These are phyloP conservation scores for Porites evermanni DNA, from an alignment of 92 coral and sea anemone species.

Conservation along the genomic window DNA sequence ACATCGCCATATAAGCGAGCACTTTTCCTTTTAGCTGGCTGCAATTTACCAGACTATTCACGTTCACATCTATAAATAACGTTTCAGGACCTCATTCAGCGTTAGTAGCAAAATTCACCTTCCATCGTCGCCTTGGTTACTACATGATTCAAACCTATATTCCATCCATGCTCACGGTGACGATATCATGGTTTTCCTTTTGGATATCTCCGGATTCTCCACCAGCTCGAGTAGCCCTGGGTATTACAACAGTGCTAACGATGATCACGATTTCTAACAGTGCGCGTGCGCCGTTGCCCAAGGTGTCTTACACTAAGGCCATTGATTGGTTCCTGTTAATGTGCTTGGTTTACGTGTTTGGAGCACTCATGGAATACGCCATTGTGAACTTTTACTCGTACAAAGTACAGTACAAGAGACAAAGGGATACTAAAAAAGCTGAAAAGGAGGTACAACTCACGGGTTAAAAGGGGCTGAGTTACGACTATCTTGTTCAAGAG, in stretches of 20 bases:
- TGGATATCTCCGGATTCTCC: slow-evolving; percentile 98
- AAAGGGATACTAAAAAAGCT: slow-evolving; percentile 28
- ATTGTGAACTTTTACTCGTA: slow-evolving; percentile 90
- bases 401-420: slow-evolving; percentile 70
- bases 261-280: slow-evolving; percentile 98
- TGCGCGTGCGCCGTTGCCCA: slow-evolving; percentile 98
- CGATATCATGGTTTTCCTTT: slow-evolving; percentile 96
- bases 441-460: slow-evolving; percentile 23
- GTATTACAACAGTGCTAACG: slow-evolving; percentile 95
- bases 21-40: too few species aligned
- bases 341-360: slow-evolving; percentile 97
- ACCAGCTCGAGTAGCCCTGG: slow-evolving; percentile 98
- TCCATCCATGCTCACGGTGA: slow-evolving; percentile 95
- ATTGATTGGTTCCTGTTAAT: slow-evolving; percentile 96
- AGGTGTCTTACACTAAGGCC: slow-evolving; percentile 93
- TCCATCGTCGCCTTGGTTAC: slow-evolving; percentile 99
- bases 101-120: slow-evolving; percentile 86
- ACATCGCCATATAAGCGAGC: too few species aligned
- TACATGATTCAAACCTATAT: slow-evolving; percentile 98
- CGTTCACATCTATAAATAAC: background rate
- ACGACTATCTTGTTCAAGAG: background rate
- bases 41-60: background rate
- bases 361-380: slow-evolving; percentile 98
- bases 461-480: background rate
- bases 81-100: slow-evolving; percentile 93